Evolutionary conservation across 2,797 vertebrate genomes (phyloP).

Genomic region (Potorous gilbertii): DNA sequence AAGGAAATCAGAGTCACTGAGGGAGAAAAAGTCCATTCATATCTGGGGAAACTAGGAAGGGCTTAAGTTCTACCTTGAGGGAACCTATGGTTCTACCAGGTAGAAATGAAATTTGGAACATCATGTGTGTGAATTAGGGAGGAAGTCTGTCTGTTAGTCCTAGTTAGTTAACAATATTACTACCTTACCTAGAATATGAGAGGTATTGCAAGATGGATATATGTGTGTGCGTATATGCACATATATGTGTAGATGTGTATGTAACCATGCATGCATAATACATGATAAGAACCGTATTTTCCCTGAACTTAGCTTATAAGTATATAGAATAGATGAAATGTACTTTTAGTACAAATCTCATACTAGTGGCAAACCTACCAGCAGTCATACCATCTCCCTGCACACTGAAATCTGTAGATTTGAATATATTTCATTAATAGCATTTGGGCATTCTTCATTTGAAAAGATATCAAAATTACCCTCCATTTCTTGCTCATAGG

Average conservation of each 20-base stretch:
- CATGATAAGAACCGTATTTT: neutral
- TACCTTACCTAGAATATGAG: neutral
- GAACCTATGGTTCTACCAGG: neutral
- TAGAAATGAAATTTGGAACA: neutral
- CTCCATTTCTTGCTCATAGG: neutral
- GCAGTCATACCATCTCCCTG: conserved; percentile 23
- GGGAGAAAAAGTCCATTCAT: neutral
- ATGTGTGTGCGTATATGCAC: neutral
- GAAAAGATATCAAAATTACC: neutral
- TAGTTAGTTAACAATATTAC: neutral
- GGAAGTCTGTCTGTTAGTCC: neutral
- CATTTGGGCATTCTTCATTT: conserved; percentile 35
- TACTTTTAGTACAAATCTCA: conserved; percentile 30
- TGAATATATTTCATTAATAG: neutral
- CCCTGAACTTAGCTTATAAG: neutral
- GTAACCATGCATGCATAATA: accelerated
- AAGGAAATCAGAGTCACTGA: neutral
- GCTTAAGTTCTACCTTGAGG: neutral
- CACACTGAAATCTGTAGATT: neutral
- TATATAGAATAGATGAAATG: neutral
- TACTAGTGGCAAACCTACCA: neutral
- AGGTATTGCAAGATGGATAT: neutral
- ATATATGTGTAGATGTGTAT: neutral
- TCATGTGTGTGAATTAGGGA: neutral
- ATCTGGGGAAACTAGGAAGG: neutral